A percentile compares a stretch with the other conserved stretches of the same genome.
These are phyloP conservation scores for Tyto alba DNA, from an alignment of 2,113 vertebrate genomes.

Conservation along the genomic window DNA sequence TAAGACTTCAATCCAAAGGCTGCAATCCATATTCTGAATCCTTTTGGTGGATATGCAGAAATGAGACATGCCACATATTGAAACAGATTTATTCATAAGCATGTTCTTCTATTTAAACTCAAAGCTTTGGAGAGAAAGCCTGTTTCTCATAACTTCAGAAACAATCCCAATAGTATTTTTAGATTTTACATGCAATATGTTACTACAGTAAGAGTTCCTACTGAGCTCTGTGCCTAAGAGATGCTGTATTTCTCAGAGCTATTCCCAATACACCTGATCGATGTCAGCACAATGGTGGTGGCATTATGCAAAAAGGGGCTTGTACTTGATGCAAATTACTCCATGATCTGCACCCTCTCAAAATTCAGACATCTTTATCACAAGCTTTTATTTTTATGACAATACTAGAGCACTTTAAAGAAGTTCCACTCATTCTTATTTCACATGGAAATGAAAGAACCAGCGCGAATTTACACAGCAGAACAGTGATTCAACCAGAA, in stretches of 20 bases:
- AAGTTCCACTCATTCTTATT: neutral
- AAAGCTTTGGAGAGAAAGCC: neutral
- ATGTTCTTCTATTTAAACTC: neutral
- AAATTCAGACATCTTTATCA: neutral
- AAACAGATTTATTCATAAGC: slow-evolving; percentile 36
- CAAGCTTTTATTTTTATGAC: neutral
- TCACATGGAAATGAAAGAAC: neutral
- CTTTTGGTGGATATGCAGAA: neutral
- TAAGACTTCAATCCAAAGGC: neutral
- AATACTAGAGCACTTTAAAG: neutral
- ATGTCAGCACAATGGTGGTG: neutral
- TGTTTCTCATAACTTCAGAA: neutral
- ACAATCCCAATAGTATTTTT: neutral
- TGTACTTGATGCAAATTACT: neutral
- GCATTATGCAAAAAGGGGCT: neutral
- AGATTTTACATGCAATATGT: neutral
- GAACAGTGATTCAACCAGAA: neutral
- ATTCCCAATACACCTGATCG: neutral
- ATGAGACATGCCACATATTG: neutral
- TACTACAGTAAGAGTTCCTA: neutral
- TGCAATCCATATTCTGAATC: neutral
- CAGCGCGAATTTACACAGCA: neutral
- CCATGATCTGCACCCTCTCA: neutral
- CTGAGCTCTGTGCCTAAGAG: neutral
- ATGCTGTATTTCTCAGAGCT: neutral